phyloP scores from a whole-genome alignment of 2,888 invertebrate species.

The Coenonympha arcania region DNA sequence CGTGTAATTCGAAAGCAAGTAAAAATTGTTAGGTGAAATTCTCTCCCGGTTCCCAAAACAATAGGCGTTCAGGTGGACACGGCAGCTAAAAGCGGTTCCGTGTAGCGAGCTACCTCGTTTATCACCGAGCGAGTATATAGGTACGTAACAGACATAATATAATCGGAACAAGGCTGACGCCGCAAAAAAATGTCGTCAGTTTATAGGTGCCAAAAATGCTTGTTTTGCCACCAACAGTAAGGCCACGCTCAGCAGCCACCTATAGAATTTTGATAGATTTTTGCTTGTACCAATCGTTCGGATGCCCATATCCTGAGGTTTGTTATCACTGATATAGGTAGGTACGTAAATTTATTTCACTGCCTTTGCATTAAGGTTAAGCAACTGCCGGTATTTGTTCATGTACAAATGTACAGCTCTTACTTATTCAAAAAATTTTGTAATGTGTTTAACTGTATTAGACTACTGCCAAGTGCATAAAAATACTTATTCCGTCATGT shows the following conservation, averaged over 20 bases:
- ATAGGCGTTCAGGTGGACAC: constrained; percentile 24
- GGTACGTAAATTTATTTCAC: constrained; percentile 3
- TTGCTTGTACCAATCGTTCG: too few relatives aligned
- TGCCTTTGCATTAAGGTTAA: constrained; percentile 38
- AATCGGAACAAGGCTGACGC: too few relatives aligned
- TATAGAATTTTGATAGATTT: too few relatives aligned
- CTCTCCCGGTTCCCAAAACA: constrained; percentile 2
- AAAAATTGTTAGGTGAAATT: constrained; percentile 2
- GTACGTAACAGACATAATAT: too few relatives aligned
- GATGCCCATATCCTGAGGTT: too few relatives aligned
- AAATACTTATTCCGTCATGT: neutral
- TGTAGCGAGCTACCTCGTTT: constrained; percentile 30
- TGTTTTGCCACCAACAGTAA: too few relatives aligned
- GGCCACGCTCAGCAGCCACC: too few relatives aligned
- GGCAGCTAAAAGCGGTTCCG: constrained; percentile 44
- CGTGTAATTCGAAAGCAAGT: neutral
- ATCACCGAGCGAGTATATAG: constrained; percentile 11
- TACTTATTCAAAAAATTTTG: neutral
- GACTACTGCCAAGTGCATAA: neutral
- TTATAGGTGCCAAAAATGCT: too few relatives aligned
- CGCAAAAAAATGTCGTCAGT: too few relatives aligned
- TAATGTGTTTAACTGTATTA: neutral
- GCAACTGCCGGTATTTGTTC: constrained; percentile 20
- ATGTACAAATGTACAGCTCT: neutral
- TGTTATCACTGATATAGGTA: neutral